A percentile compares a stretch with the other conserved stretches of the same genome.
These are phyloP conservation scores for Teleopsis dalmanni DNA, from an alignment of 1,140 invertebrate species.

Conservation along the genomic window DNA sequence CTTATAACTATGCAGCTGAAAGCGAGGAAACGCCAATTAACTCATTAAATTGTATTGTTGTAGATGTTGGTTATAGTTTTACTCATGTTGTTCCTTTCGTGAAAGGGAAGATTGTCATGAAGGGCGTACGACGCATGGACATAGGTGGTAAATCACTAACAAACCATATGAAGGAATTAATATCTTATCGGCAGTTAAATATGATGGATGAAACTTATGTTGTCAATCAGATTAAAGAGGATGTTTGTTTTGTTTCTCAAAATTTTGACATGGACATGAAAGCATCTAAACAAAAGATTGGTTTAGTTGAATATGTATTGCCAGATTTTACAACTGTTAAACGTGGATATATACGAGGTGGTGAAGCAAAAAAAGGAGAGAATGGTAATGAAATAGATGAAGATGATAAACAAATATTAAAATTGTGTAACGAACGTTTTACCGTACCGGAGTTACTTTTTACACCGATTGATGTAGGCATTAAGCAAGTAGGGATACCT, in stretches of 20 bases:
- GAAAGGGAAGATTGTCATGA: conserved; percentile 75
- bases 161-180: conserved; percentile 96
- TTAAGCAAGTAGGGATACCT: conserved; percentile 77
- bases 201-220: conserved; percentile 99
- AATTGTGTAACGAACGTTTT: conserved; percentile 89
- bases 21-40: conserved; percentile 35
- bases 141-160: conserved; percentile 95
- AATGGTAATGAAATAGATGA: conserved; percentile 26
- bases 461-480: conserved; percentile 89
- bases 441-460: conserved; percentile 92
- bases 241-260: conserved; percentile 87
- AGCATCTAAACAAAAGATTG: conserved; percentile 54
- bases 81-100: conserved; percentile 92
- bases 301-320: conserved; percentile 86
- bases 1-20: conserved; percentile 55
- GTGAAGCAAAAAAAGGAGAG: conserved; percentile 13
- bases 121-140: conserved; percentile 78
- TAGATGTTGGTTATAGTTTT: conserved; percentile 93
- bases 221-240: conserved; percentile 98
- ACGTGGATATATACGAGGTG: conserved; percentile 61
- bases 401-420: conserved; percentile 62
- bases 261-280: conserved; percentile 82
- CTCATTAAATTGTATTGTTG: conserved; percentile 70
- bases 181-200: conserved; percentile 87
- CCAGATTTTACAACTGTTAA: conserved; percentile 88